phyloP scores from a whole-genome alignment of 1,140 invertebrate species.

The silkworm (Bombyx mori) region ASM3026992v2 NC_085122.1:13388501-13389000 shows the following conservation, averaged over 20 bases:
- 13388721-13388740: constrained; percentile 30
- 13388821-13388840: too few species aligned
- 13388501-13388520: neutral
- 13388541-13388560: neutral
- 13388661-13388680: constrained; percentile 69
- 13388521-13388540: constrained; percentile 14
- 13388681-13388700: constrained; percentile 70
- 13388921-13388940: too few species aligned
- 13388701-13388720: constrained; percentile 41
- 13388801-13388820: too few species aligned
- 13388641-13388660: constrained; percentile 33
- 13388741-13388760: constrained; percentile 33
- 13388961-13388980: too few species aligned
- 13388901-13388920: too few species aligned
- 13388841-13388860: neutral
- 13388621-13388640: constrained; percentile 24
- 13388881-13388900: neutral
- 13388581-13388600: constrained; percentile 44
- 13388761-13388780: constrained; percentile 25
- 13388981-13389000: too few species aligned
- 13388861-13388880: neutral
- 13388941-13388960: too few species aligned
- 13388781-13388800: constrained; percentile 4
- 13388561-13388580: constrained; percentile 21
- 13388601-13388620: constrained; percentile 32